Conservation (phyloP, 2,797 vertebrate species). For the Saxicola maurus region DNA sequence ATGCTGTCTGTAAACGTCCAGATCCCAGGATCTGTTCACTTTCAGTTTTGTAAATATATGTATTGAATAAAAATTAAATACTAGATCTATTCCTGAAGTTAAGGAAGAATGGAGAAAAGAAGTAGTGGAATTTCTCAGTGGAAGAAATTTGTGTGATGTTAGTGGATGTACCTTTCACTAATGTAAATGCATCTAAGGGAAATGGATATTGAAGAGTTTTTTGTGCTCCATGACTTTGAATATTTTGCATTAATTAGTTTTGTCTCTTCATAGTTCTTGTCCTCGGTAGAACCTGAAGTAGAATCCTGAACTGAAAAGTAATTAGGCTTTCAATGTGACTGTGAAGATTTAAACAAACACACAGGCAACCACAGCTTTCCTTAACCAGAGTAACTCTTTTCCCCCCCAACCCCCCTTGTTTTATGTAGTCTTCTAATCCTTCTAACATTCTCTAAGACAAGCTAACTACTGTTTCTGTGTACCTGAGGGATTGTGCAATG, state of each 20-base stretch:
- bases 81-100: not conserved
- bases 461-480: not conserved
- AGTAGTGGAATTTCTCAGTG: not conserved
- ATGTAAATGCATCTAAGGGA: not conserved
- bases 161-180: not conserved
- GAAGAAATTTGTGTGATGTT: not conserved
- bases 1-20: not conserved
- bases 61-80: not conserved
- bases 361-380: not conserved
- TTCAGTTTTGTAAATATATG: not conserved
- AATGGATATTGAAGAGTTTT: not conserved
- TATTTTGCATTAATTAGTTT: slow-evolving; percentile 16
- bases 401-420: accelerated
- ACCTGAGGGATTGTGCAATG: not conserved
- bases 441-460: not conserved
- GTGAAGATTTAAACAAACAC: slow-evolving; percentile 4
- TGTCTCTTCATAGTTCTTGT: not conserved
- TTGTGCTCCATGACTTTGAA: not conserved
- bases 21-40: not conserved
- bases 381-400: not conserved
- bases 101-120: not conserved
- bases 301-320: not conserved
- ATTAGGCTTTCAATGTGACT: not conserved
- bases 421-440: not conserved
- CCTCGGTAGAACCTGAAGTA: not conserved